Evolutionary conservation across 1,140 invertebrate genomes (phyloP).

Genomic region (Streblospio benedicti): DNA sequence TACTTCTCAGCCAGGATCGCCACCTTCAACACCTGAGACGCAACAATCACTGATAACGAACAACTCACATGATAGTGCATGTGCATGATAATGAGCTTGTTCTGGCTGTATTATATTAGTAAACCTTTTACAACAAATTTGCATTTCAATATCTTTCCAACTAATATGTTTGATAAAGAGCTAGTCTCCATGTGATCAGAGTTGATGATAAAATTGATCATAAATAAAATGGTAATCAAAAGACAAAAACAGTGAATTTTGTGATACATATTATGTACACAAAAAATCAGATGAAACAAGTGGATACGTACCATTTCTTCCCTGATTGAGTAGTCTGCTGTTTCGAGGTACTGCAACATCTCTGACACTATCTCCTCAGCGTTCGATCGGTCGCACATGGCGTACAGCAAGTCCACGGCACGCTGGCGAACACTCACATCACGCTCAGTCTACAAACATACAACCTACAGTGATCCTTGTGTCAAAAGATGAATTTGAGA

Average conservation of each 20-base stretch:
- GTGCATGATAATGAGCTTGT: no score
- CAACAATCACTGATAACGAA: not conserved
- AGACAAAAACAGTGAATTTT: no score
- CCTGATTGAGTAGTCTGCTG: constrained; percentile 97
- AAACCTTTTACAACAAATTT: no score
- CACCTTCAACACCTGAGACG: constrained; percentile 76
- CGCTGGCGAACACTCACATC: constrained; percentile 97
- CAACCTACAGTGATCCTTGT: not conserved
- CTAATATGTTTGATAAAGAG: no score
- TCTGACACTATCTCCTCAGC: constrained; percentile 99
- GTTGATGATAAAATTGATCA: no score
- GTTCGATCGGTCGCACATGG: constrained; percentile 99
- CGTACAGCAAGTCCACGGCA: constrained; percentile 97
- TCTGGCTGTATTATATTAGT: no score
- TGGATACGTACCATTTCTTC: constrained; percentile 84
- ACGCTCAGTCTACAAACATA: constrained; percentile 71
- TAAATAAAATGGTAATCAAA: no score
- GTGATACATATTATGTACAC: no score
- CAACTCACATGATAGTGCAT: not conserved
- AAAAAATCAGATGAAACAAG: no score
- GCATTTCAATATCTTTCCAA: no score
- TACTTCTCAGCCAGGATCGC: constrained; percentile 99
- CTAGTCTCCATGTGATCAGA: no score
- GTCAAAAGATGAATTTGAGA: no score
- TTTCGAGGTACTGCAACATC: constrained; percentile 98